Percentiles rank a stretch among this genome's conserved stretches.
phyloP scores from a whole-genome alignment of 2,113 vertebrate genomes.

The Corythaeola cristata region DNA sequence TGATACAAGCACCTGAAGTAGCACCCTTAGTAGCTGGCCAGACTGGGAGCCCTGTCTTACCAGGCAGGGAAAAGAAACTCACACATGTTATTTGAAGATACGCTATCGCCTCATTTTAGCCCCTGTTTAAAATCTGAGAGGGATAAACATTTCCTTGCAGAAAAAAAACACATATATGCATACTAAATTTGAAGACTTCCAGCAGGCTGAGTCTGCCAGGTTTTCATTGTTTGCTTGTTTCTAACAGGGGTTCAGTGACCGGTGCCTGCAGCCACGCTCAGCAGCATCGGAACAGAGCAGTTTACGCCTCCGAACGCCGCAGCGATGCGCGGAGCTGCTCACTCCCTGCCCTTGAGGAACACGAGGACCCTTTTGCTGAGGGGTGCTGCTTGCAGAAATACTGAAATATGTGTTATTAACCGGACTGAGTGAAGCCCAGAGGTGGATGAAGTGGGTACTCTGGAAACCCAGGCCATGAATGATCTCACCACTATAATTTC shows the following conservation, averaged over 20 bases:
- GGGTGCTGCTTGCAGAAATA: background rate
- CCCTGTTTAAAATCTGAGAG: background rate
- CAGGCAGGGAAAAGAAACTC: background rate
- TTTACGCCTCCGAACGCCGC: background rate
- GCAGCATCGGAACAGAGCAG: background rate
- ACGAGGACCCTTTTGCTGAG: background rate
- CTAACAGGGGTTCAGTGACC: background rate
- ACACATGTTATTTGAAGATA: background rate
- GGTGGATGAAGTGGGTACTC: background rate
- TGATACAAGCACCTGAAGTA: background rate
- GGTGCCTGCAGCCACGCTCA: fast-evolving
- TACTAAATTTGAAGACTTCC: background rate
- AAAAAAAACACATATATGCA: fast-evolving
- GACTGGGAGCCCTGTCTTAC: background rate
- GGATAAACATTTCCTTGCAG: background rate
- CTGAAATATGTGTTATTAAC: background rate
- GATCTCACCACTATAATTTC: background rate
- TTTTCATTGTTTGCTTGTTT: background rate
- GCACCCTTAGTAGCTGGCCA: background rate
- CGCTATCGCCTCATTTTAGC: background rate
- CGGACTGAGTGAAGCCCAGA: background rate
- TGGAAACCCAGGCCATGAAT: background rate
- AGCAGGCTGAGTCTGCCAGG: background rate
- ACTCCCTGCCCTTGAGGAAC: background rate
- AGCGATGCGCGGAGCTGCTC: background rate